These are phyloP conservation scores for Rhinoraja longicauda DNA, from an alignment of 2,797 vertebrate species.

Conservation along the genomic window DNA sequence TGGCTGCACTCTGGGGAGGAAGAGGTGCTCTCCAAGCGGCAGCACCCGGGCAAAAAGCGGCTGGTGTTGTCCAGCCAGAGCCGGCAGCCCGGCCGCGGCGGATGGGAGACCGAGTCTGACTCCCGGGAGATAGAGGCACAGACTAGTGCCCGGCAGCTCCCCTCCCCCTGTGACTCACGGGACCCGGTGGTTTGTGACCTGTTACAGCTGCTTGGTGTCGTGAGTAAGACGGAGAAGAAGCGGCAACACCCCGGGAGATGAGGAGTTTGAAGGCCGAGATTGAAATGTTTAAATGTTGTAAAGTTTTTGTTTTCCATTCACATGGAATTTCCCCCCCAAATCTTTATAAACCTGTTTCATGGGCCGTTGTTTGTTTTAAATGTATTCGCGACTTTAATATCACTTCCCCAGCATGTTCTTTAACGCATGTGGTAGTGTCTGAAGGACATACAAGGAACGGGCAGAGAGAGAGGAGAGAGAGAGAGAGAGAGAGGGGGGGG, in stretches of 20 bases:
- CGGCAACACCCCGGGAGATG: constrained; percentile 78
- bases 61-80: constrained; percentile 59
- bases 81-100: constrained; percentile 66
- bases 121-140: constrained; percentile 51
- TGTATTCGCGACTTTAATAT: neutral
- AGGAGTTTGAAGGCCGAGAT: constrained; percentile 52
- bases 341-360: neutral
- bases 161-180: constrained; percentile 61
- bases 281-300: neutral
- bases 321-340: neutral
- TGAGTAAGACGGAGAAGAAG: constrained; percentile 67
- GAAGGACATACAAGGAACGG: neutral
- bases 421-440: neutral
- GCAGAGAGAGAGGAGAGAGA: too few species aligned
- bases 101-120: constrained; percentile 52
- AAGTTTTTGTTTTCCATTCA: neutral
- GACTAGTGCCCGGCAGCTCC: constrained; percentile 71
- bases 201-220: constrained; percentile 68
- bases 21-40: constrained; percentile 64
- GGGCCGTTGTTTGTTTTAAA: neutral
- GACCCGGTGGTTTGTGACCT: constrained; percentile 65
- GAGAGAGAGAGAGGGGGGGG: too few species aligned
- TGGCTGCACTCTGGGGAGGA: constrained; percentile 55
- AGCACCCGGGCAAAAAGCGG: constrained; percentile 75
- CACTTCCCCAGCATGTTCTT: neutral